Evolutionary conservation across 2,888 invertebrate species (phyloP), one percentile per base, ranked within the genome.

Genomic region (Pycnomerus fuliginosus): DNA sequence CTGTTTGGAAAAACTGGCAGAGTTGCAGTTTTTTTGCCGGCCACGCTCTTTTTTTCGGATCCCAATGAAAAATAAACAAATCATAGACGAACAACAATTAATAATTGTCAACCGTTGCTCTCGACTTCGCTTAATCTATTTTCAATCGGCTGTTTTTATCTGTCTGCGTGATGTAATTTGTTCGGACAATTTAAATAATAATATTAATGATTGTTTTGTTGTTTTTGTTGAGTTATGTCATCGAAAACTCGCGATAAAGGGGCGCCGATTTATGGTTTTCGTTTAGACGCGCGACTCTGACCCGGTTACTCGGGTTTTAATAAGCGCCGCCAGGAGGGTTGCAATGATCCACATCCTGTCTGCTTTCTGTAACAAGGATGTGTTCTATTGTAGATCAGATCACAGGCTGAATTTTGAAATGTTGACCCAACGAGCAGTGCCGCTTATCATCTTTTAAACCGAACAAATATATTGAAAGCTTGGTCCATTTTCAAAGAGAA

Each of bases 281-380:
- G n/a, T n/a, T n/a, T n/a, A n/a, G n/a, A n/a, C n/a, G n/a, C n/a
- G n/a, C n/a, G n/a, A n/a, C n/a, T n/a, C n/a, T n/a, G n/a, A n/a
- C n/a, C n/a, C n/a, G n/a, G n/a, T n/a, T n/a, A n/a, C n/a, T n/a
- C n/a, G n/a, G n/a, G n/a, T n/a, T n/a, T 45, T 49, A 44, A 48
- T 44, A 43, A 42, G 38, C 35, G 27, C 32, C 39, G 35, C 30
- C 31, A 38, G 37, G 50, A 50, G 50, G 50, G 50, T 50, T 50
- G 50, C 50, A 50, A 50, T 46, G 50, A 50, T 50, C 46, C 43
- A 30, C 50, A 50, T 50, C 50, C 50, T 50, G 50, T 50, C 46
- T 50, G 42, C 38, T 31, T 13, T 17, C 33, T 36, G 23, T 50
- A 50, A 46, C 42, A 39, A 50, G 50, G 50, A 50, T 39, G 50